Evolutionary conservation across 2,113 vertebrate genomes (phyloP).

Genomic region (Peromyscus maniculatus): DNA sequence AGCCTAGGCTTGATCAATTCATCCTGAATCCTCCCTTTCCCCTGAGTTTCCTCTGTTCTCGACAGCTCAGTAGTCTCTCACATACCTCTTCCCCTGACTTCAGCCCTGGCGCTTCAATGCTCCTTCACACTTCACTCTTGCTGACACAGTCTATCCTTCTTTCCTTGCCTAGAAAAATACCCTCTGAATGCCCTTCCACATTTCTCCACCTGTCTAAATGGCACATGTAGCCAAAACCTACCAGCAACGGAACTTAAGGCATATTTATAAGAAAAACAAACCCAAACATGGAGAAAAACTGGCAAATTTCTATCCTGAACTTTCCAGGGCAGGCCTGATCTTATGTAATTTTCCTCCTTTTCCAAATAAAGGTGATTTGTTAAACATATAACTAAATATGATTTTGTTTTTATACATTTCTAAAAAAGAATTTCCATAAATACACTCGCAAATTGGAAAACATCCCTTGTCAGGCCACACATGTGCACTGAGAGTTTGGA

Average conservation of each 20-base stretch:
- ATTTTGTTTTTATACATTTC: conserved; percentile 67
- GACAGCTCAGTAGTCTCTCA: not conserved
- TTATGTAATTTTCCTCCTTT: conserved; percentile 62
- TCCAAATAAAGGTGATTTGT: conserved; percentile 77
- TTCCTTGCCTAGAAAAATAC: conserved; percentile 82
- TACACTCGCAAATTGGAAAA: conserved; percentile 65
- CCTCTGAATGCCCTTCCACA: conserved; percentile 79
- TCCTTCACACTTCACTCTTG: conserved; percentile 72
- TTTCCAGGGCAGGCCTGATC: conserved; percentile 71
- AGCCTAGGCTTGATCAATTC: not conserved
- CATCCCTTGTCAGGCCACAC: conserved; percentile 46
- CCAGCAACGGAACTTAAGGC: conserved; percentile 77
- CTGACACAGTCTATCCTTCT: conserved; percentile 74
- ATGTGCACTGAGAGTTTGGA: conserved; percentile 19
- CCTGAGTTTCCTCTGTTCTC: not conserved
- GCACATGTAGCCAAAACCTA: conserved; percentile 77
- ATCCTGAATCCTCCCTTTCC: not conserved
- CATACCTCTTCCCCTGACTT: not conserved
- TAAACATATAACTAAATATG: conserved; percentile 64
- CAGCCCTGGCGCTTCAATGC: conserved; percentile 5
- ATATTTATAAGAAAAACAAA: conserved; percentile 82
- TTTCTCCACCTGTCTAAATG: conserved; percentile 82
- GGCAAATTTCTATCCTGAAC: conserved; percentile 61
- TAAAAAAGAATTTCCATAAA: conserved; percentile 65
- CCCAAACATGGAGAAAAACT: conserved; percentile 71